Evolutionary conservation across 2,113 vertebrate species (phyloP).

Genomic region (Turdus rufiventris): DNA sequence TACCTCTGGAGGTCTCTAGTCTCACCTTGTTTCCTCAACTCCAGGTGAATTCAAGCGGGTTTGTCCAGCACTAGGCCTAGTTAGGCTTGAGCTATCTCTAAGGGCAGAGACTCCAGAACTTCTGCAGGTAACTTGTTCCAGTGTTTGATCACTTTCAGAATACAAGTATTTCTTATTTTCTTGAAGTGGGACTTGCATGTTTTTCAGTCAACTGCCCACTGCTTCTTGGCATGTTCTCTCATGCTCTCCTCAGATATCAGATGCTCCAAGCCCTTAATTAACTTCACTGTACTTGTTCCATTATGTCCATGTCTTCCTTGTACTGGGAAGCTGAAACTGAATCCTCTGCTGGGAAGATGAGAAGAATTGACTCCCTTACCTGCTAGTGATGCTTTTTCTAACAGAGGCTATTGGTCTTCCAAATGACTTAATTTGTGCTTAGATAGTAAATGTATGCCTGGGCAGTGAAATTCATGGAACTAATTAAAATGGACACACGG

Average conservation of each 20-base stretch:
- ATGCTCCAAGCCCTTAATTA: background rate
- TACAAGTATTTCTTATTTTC: background rate
- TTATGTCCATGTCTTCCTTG: background rate
- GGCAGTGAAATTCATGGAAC: background rate
- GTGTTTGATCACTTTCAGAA: background rate
- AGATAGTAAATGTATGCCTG: background rate
- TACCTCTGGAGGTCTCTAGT: background rate
- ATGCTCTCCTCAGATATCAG: background rate
- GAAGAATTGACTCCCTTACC: background rate
- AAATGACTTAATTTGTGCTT: background rate
- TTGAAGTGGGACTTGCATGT: background rate
- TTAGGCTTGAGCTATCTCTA: background rate
- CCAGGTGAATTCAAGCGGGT: accelerated
- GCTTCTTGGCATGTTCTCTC: background rate
- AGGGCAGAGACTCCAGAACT: background rate
- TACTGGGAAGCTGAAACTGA: background rate
- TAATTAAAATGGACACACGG: background rate
- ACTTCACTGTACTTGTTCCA: background rate
- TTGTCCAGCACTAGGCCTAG: background rate
- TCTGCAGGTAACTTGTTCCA: background rate
- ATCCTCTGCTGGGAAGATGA: background rate
- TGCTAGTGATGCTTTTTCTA: background rate
- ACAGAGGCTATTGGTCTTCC: background rate
- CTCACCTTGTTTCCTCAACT: background rate
- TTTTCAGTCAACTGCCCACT: background rate